Evolutionary conservation across 2,888 invertebrate genomes (phyloP).

Genomic region (Morinoia aosen): DNA sequence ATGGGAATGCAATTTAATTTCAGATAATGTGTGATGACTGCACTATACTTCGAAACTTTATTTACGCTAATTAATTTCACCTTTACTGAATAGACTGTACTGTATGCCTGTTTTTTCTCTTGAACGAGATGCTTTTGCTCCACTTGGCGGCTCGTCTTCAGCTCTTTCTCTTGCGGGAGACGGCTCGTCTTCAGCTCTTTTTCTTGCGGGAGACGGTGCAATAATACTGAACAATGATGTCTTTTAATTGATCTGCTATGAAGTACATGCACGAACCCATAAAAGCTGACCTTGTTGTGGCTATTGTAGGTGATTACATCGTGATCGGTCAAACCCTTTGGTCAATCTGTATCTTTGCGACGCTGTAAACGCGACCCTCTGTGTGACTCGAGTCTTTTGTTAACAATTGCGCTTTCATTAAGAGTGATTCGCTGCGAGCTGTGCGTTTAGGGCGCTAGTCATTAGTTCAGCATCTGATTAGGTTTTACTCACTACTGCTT

Average conservation of each 20-base stretch:
- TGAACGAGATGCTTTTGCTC: not conserved
- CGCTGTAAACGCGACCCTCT: not conserved
- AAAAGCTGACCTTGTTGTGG: not conserved
- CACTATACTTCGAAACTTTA: not conserved
- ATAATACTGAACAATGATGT: not conserved
- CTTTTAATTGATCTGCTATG: constrained; percentile 2
- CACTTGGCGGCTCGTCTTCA: not conserved
- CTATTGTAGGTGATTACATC: constrained; percentile 5
- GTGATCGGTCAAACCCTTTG: constrained; percentile 6
- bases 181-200: not conserved
- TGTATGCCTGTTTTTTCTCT: not conserved
- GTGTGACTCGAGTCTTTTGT: not conserved
- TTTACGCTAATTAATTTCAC: not conserved
- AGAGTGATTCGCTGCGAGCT: not conserved
- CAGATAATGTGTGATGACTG: not conserved
- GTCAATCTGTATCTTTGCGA: not conserved
- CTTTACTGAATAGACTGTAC: not conserved
- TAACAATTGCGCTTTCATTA: not conserved
- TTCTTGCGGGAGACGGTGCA: not conserved
- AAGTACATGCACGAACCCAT: not conserved
- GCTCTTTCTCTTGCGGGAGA: not conserved
- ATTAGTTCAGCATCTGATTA: not conserved
- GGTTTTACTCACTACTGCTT: not conserved
- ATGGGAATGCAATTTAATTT: not conserved
- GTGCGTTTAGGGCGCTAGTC: not conserved